A percentile compares a stretch with the other conserved stretches of the same genome.
Evolutionary conservation across 2,113 vertebrate genomes (phyloP).

Genomic region (Protobothrops flavoviridis): DNA sequence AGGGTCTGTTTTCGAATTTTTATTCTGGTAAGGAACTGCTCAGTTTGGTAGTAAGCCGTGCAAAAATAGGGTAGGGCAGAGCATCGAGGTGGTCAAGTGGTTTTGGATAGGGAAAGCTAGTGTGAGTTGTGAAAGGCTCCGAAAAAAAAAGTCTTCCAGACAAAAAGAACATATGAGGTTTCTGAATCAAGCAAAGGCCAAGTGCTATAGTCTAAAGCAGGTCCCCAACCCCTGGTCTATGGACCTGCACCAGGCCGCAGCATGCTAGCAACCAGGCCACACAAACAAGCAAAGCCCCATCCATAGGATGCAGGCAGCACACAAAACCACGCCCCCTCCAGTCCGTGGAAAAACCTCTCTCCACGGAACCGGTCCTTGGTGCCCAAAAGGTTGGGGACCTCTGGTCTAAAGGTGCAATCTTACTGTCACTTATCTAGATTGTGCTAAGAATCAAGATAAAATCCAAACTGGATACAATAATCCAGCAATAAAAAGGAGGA

Average conservation of each 20-base stretch:
- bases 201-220: background rate
- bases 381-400: no score
- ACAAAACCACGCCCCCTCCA: no score
- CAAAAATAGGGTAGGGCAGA: background rate
- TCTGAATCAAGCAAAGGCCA: background rate
- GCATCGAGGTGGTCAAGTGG: background rate
- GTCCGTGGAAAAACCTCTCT: no score
- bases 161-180: background rate
- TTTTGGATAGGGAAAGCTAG: background rate
- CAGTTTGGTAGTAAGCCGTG: background rate
- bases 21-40: background rate
- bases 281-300: no score
- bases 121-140: background rate
- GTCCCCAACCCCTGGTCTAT: no score
- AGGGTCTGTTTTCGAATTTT: background rate
- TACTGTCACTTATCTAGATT: background rate
- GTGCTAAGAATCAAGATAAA: background rate
- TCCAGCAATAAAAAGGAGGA: background rate
- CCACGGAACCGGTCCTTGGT: no score
- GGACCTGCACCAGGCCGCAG: no score
- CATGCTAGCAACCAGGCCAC: no score
- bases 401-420: background rate
- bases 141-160: background rate
- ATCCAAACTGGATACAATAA: background rate
- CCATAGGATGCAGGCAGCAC: no score